Percentiles rank a stretch among this genome's conserved stretches.
Evolutionary conservation across 2,113 vertebrate genomes (phyloP).

Genomic region (Bucco capensis): DNA sequence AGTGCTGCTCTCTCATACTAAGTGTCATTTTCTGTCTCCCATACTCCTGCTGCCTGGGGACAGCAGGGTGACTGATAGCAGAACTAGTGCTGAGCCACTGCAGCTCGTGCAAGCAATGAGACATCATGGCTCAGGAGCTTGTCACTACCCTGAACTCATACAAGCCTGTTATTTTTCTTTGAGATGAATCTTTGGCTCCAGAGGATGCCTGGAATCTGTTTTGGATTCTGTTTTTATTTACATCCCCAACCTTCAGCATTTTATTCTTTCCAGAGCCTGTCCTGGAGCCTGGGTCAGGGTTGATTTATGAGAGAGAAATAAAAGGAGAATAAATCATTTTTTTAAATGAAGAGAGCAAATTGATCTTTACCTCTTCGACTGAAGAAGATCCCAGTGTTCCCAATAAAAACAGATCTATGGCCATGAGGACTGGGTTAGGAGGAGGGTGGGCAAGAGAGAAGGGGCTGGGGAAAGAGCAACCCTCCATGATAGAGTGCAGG

Average conservation of each 20-base stretch:
- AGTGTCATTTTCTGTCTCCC: neutral
- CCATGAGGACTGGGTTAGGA: neutral
- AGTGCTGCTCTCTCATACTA: neutral
- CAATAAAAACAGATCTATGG: neutral
- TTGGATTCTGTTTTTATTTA: neutral
- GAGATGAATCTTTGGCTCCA: neutral
- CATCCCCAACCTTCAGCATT: neutral
- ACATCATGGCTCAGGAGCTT: rapidly evolving
- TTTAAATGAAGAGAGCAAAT: slow-evolving; percentile 23
- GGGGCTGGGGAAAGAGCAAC: neutral
- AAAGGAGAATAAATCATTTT: neutral
- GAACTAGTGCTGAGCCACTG: neutral
- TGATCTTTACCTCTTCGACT: neutral
- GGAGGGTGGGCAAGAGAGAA: neutral
- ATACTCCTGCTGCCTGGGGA: neutral
- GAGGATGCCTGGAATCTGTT: neutral
- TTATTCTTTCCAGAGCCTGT: neutral
- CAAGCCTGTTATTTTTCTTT: neutral
- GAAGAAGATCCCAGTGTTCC: neutral
- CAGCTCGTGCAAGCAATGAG: neutral
- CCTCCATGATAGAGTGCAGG: too few relatives aligned
- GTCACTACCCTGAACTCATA: neutral
- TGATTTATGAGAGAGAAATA: neutral
- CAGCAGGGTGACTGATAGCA: neutral
- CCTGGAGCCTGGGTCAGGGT: neutral